Evolutionary conservation across 2,797 vertebrate genomes (phyloP), one percentile per base, ranked within the genome.

Genomic region (Remorina albescens): DNA sequence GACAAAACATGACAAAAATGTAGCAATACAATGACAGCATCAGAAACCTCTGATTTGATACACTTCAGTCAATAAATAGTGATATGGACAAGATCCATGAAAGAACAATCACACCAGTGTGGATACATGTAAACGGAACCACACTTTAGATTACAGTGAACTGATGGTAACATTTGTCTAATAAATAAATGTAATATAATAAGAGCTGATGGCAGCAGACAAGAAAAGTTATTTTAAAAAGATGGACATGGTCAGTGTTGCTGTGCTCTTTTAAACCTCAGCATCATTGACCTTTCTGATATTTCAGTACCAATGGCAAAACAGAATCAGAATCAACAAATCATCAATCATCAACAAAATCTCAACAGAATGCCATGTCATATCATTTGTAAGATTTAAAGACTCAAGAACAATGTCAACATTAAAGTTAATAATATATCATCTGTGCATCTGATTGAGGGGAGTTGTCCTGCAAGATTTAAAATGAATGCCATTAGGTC

Each of bases 111-210:
- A 54, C 46, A 68, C 25, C 37, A 44, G 58, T 12, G 36, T 2
- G 25, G 36, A 63, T 62, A 53, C 37, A 41, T 50, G 59, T 49
- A 65, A 78, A 82, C 47, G 54, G 34, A 71, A 12, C 11, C 6
- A 49, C 54, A 49, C 26, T 16, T 71, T 8, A 32, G 15, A 71
- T 42, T 21, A 49, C 41, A 47, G 19, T 16, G 44, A 78, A 62
- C 39, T 19, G 25, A 54, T 42, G 23, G 25, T 4, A 23, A 19
- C 1, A 5, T 7, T 10, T 15, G 11, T 59, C 4, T 12, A 1
- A 62, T 50, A 37, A 54, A 54, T 8, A 66, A 8, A 36, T 42
- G 12, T 59, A 18, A 3, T 49, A 8, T 30, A 19, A 3, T 36
- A 26, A 41, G 34, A 59, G 3, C 47, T 15, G 47, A 19, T n/a